These are phyloP conservation scores for Tachycineta bicolor DNA, from an alignment of 2,113 vertebrate species.

Conservation along the genomic window DNA sequence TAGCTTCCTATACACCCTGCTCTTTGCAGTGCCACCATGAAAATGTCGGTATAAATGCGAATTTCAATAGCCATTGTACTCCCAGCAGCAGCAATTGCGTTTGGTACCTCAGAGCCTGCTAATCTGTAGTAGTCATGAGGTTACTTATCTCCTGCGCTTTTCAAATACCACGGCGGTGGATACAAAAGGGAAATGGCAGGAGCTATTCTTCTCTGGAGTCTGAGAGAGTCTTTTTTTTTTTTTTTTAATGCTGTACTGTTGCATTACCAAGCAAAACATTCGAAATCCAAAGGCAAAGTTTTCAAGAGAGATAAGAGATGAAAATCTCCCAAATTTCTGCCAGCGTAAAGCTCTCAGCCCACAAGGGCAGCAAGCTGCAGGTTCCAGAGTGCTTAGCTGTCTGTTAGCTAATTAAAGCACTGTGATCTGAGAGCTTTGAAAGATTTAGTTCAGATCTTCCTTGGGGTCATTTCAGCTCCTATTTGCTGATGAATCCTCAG, in stretches of 20 bases:
- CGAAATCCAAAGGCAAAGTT: constrained; percentile 34
- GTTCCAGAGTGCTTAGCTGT: not conserved
- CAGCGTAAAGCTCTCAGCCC: not conserved
- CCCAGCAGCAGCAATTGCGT: not conserved
- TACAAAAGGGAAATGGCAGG: constrained; percentile 60
- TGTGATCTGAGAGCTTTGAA: not conserved
- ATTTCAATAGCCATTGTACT: constrained; percentile 60
- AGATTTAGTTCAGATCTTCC: constrained; percentile 23
- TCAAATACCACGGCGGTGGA: constrained; percentile 38
- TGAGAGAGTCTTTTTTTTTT: not conserved
- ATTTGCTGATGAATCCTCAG: constrained; percentile 10
- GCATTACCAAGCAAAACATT: constrained; percentile 38
- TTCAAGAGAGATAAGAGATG: constrained; percentile 25
- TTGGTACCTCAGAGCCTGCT: constrained; percentile 33
- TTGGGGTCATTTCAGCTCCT: not conserved
- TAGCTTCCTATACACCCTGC: not conserved
- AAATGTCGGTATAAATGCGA: constrained; percentile 51
- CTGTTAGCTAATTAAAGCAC: constrained; percentile 19
- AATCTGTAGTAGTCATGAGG: constrained; percentile 63
- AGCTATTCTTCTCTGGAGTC: constrained; percentile 37
- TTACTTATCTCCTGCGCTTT: constrained; percentile 70
- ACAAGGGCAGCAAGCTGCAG: not conserved
- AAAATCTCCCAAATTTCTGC: constrained; percentile 14
- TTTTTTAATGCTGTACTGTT: not conserved
- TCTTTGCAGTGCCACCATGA: constrained; percentile 28